These are phyloP conservation scores for Apocheima hispidaria DNA, from an alignment of 2,888 invertebrate species.

Conservation along the genomic window DNA sequence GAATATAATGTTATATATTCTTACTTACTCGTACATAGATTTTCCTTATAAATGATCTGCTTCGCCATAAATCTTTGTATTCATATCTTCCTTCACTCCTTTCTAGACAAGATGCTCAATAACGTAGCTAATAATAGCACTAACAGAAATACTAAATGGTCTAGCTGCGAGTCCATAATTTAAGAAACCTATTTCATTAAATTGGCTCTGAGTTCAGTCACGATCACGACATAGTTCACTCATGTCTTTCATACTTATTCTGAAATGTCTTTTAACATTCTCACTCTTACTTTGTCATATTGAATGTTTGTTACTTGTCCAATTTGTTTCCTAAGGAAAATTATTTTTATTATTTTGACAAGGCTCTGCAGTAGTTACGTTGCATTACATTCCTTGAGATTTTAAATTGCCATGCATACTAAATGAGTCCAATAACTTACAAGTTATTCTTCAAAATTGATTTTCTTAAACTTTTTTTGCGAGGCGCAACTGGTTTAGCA, in stretches of 20 bases:
- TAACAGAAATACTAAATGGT: slow-evolving; percentile 6
- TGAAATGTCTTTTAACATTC: not conserved
- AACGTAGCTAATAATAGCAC: not conserved
- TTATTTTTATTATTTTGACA: not conserved
- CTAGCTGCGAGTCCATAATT: slow-evolving; percentile 9
- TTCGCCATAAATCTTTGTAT: slow-evolving; percentile 9
- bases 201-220: slow-evolving; percentile 18
- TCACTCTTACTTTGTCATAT: not conserved
- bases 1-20: not conserved
- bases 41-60: slow-evolving; percentile 4
- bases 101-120: not conserved
- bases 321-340: not conserved
- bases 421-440: slow-evolving; percentile 28
- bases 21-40: not conserved
- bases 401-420: slow-evolving; percentile 30
- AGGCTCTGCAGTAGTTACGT: not conserved
- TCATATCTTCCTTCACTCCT: not conserved
- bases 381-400: slow-evolving; percentile 4
- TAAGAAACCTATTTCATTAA: slow-evolving; percentile 19
- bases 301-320: not conserved
- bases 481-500: slow-evolving; percentile 22
- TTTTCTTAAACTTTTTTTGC: slow-evolving; percentile 27
- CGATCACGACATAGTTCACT: slow-evolving; percentile 13
- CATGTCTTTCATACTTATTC: not conserved
- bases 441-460: slow-evolving; percentile 26